phyloP scores from a whole-genome alignment of 1,140 invertebrate genomes.

The Oscheius sp. region DNA sequence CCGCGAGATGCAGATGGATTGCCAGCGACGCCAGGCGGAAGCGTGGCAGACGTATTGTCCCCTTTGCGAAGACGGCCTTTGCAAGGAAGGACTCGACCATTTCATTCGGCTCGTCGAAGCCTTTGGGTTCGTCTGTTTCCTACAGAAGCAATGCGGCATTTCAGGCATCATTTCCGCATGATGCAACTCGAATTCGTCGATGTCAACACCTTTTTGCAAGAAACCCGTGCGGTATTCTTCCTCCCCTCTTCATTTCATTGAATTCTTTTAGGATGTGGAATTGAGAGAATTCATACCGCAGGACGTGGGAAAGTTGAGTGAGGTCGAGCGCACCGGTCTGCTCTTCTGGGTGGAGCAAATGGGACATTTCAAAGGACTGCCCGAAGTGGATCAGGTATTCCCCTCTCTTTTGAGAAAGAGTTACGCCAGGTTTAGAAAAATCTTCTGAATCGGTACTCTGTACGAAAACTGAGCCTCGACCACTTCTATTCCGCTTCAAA shows the following conservation, averaged over 20 bases:
- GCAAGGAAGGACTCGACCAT: neutral
- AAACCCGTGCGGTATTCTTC: constrained; percentile 17
- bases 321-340: constrained; percentile 30
- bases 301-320: constrained; percentile 32
- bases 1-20: neutral
- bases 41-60: neutral
- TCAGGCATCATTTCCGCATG: constrained; percentile 29
- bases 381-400: constrained; percentile 27
- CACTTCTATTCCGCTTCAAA: constrained; percentile 41
- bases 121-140: neutral
- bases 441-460: constrained; percentile 33
- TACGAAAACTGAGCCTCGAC: constrained; percentile 37
- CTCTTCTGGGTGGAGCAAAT: constrained; percentile 43
- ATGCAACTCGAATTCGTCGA: constrained; percentile 38
- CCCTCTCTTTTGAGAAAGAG: no score
- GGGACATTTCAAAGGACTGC: constrained; percentile 22
- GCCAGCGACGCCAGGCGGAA: neutral
- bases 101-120: neutral
- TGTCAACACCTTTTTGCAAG: constrained; percentile 35
- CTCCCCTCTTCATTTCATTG: no score
- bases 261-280: constrained; percentile 11
- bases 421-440: constrained; percentile 1
- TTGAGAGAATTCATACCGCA: constrained; percentile 18
- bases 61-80: neutral
- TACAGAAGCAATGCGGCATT: no score